phyloP scores from a whole-genome alignment of 1,140 invertebrate genomes.

The Philotrypesis tridentata region DNA sequence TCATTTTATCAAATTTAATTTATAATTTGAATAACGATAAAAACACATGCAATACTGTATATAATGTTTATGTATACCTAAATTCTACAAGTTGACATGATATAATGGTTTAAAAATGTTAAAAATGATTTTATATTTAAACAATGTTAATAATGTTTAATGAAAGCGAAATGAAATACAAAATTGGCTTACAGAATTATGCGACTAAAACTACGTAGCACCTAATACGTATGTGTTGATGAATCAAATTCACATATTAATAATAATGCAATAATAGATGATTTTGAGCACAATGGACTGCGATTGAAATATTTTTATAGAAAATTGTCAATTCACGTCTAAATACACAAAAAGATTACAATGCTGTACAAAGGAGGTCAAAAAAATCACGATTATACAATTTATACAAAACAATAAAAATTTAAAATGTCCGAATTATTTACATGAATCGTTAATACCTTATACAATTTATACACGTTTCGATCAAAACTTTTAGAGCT shows the following conservation, averaged over 20 bases:
- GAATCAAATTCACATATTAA: neutral
- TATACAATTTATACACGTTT: conserved; percentile 49
- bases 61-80: conserved; percentile 3
- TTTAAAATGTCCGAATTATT: conserved; percentile 29
- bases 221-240: conserved; percentile 30
- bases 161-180: neutral
- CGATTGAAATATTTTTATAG: conserved; percentile 26
- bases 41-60: neutral
- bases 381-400: conserved; percentile 32
- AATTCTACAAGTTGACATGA: neutral
- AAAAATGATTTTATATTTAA: conserved; percentile 8
- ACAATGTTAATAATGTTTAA: neutral
- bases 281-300: neutral
- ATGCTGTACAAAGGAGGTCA: conserved; percentile 44
- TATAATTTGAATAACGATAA: neutral
- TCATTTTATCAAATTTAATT: conserved; percentile 4
- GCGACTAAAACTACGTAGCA: conserved; percentile 27
- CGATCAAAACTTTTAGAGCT: conserved; percentile 29
- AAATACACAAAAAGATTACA: conserved; percentile 17
- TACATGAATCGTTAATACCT: conserved; percentile 45
- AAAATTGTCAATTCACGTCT: conserved; percentile 24
- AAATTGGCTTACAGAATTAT: neutral
- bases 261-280: conserved; percentile 16
- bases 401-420: conserved; percentile 51
- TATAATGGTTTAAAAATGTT: neutral